A percentile compares a stretch with the other conserved stretches of the same genome.
These are phyloP conservation scores for Orthosia incerta DNA, from an alignment of 2,888 invertebrate genomes.

Conservation along the genomic window DNA sequence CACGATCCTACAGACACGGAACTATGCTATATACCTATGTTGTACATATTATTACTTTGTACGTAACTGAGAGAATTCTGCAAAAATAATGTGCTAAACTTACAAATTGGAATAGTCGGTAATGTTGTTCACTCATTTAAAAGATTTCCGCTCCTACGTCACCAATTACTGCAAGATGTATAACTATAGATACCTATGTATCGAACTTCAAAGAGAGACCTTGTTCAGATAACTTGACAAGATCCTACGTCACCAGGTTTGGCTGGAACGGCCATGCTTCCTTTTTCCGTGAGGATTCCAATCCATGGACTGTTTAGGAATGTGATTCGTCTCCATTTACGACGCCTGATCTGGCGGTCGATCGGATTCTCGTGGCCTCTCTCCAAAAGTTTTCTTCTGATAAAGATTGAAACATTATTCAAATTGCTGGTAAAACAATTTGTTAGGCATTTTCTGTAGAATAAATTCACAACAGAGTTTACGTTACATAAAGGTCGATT, in stretches of 20 bases:
- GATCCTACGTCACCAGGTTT: too few species aligned
- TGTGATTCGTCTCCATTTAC: too few species aligned
- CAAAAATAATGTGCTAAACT: slow-evolving; percentile 34
- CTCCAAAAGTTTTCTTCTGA: not conserved
- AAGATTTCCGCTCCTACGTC: slow-evolving; percentile 25
- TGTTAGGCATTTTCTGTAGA: not conserved
- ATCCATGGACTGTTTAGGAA: too few species aligned
- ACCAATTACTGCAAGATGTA: not conserved
- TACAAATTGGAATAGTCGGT: slow-evolving; percentile 27
- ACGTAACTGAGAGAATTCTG: not conserved
- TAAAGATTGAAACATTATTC: not conserved
- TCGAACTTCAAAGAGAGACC: not conserved
- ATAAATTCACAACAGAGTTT: not conserved
- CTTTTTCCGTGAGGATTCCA: too few species aligned
- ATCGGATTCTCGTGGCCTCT: too few species aligned
- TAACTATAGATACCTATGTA: too few species aligned
- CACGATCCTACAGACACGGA: not conserved
- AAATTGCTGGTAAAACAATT: not conserved
- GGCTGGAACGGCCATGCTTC: too few species aligned
- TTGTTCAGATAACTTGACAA: too few species aligned
- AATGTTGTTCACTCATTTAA: slow-evolving; percentile 15
- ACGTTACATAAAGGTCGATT: too few species aligned
- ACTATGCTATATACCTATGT: not conserved
- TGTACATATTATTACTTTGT: slow-evolving; percentile 17
- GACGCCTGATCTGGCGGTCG: too few species aligned